Base-by-base conservation (phyloP, 1,140 invertebrate species). In the Gryon sp. region DNA sequence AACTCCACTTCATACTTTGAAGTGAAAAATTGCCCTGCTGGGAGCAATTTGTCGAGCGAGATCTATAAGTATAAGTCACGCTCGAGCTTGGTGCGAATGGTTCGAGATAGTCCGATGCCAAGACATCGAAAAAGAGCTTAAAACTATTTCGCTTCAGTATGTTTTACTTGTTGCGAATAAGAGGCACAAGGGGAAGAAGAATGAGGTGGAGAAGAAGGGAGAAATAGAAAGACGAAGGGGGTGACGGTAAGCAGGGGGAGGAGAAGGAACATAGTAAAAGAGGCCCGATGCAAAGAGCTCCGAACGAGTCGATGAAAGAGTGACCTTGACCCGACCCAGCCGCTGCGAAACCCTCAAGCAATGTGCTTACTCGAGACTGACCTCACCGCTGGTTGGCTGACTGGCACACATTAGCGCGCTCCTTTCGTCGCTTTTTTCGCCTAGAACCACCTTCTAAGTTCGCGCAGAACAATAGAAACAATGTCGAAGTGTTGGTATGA, bases 261-360 rank as follows among this genome's bases (percentile, higher is more conserved):
- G 11, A 11, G 53, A 52, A 40, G 24, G 20, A 30, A 34, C 7
- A 26, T 22, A 40, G 50, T 20, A 12, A 38, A 53, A 32, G 38
- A 41, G 24, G 50, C 15, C 28, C 19, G 8, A 38, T 16, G 68
- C 45, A 38, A 28, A 32, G 48, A 32, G 41, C 28, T 52, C 28
- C 38, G 57, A 48, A 57, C 40, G 69, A n/a, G n/a, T 41, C 57
- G 69, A 73, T 63, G 60, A 60, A 57, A 59, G 70, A 65, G 45
- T 74, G 70, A 74, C 70, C 70, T 74, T 74, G 70, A 74, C 70
- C 70, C 70, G 70, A 74, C 60, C 70, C 70, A 59, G 52, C 57
- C 50, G 34, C 6, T 36, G 60, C 59, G 69, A 59, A 66, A 60
- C 60, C 72, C 62, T 75, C 72, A 46, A 65, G 72, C 72, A 66